Percentiles rank a stretch among this genome's conserved stretches.
These are phyloP conservation scores for Tychaedon coryphoeus DNA, from an alignment of 2,113 vertebrate genomes.

Conservation along the genomic window DNA sequence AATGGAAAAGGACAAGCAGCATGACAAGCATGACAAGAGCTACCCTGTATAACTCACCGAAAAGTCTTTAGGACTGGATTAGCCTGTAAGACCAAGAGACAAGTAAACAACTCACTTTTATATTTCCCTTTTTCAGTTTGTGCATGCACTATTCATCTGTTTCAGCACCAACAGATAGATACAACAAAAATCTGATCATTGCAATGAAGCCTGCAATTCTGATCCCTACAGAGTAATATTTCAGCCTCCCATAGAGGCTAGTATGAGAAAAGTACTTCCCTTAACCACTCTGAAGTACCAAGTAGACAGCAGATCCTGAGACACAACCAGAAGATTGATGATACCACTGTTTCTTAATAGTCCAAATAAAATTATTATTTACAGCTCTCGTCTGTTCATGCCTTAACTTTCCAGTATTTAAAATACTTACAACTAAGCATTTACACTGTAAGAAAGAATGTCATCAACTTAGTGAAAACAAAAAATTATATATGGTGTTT, in stretches of 20 bases:
- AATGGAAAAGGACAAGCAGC: not conserved
- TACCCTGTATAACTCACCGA: not conserved
- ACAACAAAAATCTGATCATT: not conserved
- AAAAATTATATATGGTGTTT: not conserved
- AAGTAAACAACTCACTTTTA: not conserved
- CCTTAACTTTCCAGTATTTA: not conserved
- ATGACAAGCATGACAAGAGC: not conserved
- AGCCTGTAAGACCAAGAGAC: not conserved
- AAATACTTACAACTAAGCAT: not conserved
- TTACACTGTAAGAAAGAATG: rapidly evolving
- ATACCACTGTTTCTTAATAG: not conserved
- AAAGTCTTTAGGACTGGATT: not conserved
- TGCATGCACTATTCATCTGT: not conserved
- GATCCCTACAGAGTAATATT: not conserved
- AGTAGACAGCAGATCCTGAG: rapidly evolving
- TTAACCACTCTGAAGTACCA: not conserved
- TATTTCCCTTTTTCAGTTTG: not conserved
- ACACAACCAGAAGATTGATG: not conserved
- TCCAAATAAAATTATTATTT: not conserved
- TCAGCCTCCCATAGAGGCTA: not conserved
- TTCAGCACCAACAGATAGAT: not conserved
- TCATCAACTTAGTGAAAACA: not conserved
- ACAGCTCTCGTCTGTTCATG: not conserved
- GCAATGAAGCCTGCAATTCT: not conserved
- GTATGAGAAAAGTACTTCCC: not conserved